Evolutionary conservation across 2,797 vertebrate genomes (phyloP).

Genomic region (Carduelis carduelis): DNA sequence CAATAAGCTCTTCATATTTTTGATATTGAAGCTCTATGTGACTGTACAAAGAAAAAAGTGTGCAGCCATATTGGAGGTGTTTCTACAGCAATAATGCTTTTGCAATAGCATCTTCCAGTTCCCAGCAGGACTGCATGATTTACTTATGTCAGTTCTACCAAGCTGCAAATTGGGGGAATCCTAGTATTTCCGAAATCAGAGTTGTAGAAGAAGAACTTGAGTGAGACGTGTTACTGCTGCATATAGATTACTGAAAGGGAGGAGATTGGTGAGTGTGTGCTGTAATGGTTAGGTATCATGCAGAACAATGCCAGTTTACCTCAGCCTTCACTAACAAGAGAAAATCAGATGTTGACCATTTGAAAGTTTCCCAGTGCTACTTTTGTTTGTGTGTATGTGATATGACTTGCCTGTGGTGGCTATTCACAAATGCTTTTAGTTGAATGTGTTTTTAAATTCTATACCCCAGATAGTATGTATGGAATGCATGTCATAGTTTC

Average conservation of each 20-base stretch:
- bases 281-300: not conserved
- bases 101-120: not conserved
- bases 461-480: not conserved
- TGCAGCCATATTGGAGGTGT: not conserved
- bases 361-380: not conserved
- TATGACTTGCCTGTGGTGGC: not conserved
- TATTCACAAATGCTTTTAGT: not conserved
- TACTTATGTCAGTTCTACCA: not conserved
- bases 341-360: not conserved
- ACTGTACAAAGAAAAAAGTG: not conserved
- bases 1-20: not conserved
- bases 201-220: not conserved
- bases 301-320: not conserved
- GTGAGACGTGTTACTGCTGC: not conserved
- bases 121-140: not conserved
- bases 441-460: not conserved
- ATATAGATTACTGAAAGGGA: not conserved
- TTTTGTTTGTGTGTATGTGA: not conserved
- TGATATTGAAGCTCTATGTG: not conserved
- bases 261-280: not conserved
- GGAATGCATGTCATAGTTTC: not conserved
- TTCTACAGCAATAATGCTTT: not conserved
- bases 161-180: not conserved
- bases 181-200: not conserved
- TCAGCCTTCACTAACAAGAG: not conserved